Conservation (phyloP, 2,797 vertebrate genomes). For the Coregonus ussuriensis region DNA sequence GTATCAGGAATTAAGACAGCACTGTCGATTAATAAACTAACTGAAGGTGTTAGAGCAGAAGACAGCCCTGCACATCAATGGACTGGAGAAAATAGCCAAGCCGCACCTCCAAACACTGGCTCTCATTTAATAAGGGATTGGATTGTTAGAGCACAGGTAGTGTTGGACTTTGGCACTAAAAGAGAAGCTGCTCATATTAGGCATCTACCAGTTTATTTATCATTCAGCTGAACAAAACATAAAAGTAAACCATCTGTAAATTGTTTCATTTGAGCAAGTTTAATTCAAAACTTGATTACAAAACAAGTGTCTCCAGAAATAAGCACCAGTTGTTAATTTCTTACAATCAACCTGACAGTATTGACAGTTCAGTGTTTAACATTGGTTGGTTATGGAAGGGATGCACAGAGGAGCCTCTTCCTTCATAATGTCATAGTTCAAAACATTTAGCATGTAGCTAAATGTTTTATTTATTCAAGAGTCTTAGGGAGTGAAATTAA, state of each 20-base stretch:
- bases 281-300: no score
- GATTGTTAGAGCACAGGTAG: background rate
- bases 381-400: no score
- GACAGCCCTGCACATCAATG: slow-evolving; percentile 5
- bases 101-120: background rate
- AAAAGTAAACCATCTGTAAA: no score
- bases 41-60: background rate
- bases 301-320: no score
- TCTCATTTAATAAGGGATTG: background rate
- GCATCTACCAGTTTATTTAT: no score
- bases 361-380: no score
- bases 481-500: background rate
- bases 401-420: no score
- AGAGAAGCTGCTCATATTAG: background rate
- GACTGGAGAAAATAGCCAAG: background rate
- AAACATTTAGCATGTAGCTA: background rate
- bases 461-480: background rate
- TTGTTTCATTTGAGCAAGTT: no score
- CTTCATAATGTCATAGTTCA: no score
- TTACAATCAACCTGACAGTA: no score
- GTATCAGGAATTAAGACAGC: slow-evolving; percentile 19
- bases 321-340: no score
- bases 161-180: background rate
- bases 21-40: slow-evolving; percentile 23
- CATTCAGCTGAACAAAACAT: no score